Evolutionary conservation across 1,140 invertebrate genomes (phyloP).

Genomic region (Drosophila grimshawi): DNA sequence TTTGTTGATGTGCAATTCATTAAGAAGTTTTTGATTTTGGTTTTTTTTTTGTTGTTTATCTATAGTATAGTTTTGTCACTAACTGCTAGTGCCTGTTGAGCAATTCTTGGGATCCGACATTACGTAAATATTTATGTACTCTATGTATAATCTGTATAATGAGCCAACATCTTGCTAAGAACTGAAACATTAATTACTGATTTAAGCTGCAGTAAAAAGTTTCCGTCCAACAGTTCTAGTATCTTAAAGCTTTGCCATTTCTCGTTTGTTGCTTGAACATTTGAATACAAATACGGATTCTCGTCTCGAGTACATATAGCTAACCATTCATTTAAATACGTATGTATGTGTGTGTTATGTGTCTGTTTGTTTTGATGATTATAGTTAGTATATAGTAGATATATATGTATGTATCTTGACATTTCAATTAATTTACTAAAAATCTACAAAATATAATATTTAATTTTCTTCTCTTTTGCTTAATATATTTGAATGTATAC

Average conservation of each 20-base stretch:
- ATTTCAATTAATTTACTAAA: conserved; percentile 71
- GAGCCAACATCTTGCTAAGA: conserved; percentile 47
- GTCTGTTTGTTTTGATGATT: conserved; percentile 31
- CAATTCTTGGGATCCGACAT: conserved; percentile 29
- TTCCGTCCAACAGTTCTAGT: conserved; percentile 67
- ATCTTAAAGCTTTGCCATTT: conserved; percentile 81
- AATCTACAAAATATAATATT: conserved; percentile 82
- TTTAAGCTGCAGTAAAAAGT: conserved; percentile 52
- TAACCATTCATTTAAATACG: conserved; percentile 10
- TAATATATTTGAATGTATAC: conserved; percentile 46
- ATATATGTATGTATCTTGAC: conserved; percentile 52
- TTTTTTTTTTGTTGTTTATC: conserved; percentile 31
- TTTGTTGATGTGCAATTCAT: conserved; percentile 48
- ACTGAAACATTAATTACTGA: conserved; percentile 34
- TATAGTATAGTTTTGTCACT: conserved; percentile 41
- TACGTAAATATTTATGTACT: conserved; percentile 21
- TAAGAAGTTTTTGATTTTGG: conserved; percentile 61
- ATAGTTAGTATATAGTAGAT: conserved; percentile 43
- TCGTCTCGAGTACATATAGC: conserved; percentile 47
- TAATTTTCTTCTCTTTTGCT: conserved; percentile 53
- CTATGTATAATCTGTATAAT: conserved; percentile 17
- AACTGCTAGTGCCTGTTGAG: conserved; percentile 45
- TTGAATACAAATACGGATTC: conserved; percentile 47
- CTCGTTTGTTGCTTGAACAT: conserved; percentile 66
- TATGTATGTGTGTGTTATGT: conserved; percentile 34